Conservation (phyloP, 2,888 invertebrate species). For the Chirona hameri region DNA sequence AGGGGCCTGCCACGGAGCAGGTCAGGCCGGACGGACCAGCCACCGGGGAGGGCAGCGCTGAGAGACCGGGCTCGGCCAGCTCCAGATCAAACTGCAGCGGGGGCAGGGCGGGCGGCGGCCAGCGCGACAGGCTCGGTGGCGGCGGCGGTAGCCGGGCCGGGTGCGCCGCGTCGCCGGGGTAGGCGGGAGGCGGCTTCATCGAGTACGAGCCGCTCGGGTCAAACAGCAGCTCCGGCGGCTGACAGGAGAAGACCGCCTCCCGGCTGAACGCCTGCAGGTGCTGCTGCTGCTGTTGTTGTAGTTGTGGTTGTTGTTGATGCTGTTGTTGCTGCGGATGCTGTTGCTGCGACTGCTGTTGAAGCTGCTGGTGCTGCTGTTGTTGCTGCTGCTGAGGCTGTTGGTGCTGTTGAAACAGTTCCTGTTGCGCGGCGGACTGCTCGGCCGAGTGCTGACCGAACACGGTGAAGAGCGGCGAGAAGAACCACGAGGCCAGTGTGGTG, state of each 20-base stretch:
- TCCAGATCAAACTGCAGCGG: not conserved
- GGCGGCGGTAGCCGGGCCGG: not conserved
- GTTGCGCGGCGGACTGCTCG: not conserved
- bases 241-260: not conserved
- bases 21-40: no score
- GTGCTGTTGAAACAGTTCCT: no score
- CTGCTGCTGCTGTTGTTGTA: not conserved
- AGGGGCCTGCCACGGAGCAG: no score
- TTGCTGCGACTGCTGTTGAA: not conserved
- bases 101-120: not conserved
- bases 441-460: not conserved
- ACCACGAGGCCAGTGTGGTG: not conserved
- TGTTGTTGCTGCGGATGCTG: not conserved
- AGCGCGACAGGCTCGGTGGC: not conserved
- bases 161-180: not conserved
- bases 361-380: not conserved
- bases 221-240: not conserved
- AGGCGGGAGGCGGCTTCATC: not conserved
- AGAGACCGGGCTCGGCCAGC: not conserved
- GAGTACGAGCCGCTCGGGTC: not conserved
- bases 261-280: not conserved
- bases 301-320: not conserved
- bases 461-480: not conserved
- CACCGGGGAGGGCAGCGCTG: not conserved
- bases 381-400: not conserved